A percentile compares a stretch with the other conserved stretches of the same genome.
Conservation (phyloP, 2,797 vertebrate species). For the Gila robusta region DNA sequence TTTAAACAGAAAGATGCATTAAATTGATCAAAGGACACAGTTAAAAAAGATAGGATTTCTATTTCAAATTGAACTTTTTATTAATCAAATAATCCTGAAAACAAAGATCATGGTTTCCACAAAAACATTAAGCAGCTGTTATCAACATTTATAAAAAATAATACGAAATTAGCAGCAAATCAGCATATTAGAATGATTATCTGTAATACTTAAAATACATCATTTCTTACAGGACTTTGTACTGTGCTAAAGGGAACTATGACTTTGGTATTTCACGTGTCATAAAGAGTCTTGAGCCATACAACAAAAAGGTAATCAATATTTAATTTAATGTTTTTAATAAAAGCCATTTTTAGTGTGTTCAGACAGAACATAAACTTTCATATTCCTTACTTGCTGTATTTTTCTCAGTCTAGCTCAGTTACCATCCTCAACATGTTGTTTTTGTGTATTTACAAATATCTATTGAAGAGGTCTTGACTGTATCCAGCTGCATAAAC, state of each 20-base stretch:
- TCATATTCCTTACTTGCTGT: not conserved
- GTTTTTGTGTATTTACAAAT: slow-evolving; percentile 27
- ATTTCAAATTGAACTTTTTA: not conserved
- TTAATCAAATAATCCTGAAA: not conserved
- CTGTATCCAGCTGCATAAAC: slow-evolving; percentile 63
- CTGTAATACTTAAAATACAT: not conserved
- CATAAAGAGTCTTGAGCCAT: slow-evolving; percentile 96
- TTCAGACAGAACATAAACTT: not conserved
- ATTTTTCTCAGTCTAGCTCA: not conserved
- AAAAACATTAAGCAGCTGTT: not conserved
- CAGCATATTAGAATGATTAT: not conserved
- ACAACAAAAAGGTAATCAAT: slow-evolving; percentile 88
- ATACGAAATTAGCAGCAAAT: not conserved
- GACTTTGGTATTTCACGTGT: slow-evolving; percentile 96
- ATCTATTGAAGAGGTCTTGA: slow-evolving; percentile 1
- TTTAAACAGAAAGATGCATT: not conserved
- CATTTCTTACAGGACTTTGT: slow-evolving; percentile 83
- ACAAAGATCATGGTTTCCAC: not conserved
- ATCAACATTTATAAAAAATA: not conserved
- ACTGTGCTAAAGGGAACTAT: slow-evolving; percentile 96
- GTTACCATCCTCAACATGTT: slow-evolving; percentile 1
- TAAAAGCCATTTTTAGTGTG: not conserved
- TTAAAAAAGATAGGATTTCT: not conserved
- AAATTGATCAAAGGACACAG: not conserved
- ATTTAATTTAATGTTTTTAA: not conserved